phyloP scores from a whole-genome alignment of 2,888 invertebrate species.

The Yponomeuta malinellus region DNA sequence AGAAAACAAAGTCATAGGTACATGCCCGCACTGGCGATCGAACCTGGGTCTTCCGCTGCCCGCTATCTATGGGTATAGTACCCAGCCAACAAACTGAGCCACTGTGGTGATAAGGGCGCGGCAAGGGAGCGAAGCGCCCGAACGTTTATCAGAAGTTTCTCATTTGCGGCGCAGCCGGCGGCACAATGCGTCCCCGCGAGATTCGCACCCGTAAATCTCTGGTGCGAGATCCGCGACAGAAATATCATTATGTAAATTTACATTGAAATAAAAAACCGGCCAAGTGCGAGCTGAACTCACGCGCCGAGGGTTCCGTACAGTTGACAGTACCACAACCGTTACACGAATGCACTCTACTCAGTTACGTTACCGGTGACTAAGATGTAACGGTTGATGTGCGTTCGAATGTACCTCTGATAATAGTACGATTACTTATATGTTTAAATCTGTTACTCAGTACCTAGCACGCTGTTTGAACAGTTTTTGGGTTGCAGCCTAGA shows the following conservation, averaged over 20 bases:
- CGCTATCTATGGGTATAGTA: background rate
- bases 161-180: slow-evolving; percentile 16
- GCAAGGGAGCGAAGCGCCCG: background rate
- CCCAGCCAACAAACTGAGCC: background rate
- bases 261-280: slow-evolving; percentile 59
- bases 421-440: too few species aligned
- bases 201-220: slow-evolving; percentile 51
- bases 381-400: too few species aligned
- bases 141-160: slow-evolving; percentile 19
- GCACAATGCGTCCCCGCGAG: slow-evolving; percentile 25
- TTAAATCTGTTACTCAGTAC: too few species aligned
- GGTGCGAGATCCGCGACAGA: slow-evolving; percentile 63
- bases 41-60: too few species aligned
- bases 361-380: too few species aligned
- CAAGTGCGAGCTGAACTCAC: background rate
- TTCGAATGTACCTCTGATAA: too few species aligned
- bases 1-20: too few species aligned
- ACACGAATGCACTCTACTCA: too few species aligned
- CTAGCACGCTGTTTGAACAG: too few species aligned
- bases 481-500: too few species aligned
- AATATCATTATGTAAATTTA: slow-evolving; percentile 72
- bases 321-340: too few species aligned
- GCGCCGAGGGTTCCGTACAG: background rate
- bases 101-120: slow-evolving; percentile 4
- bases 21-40: too few species aligned